A percentile compares a stretch with the other conserved stretches of the same genome.
phyloP scores from a whole-genome alignment of 2,888 invertebrate genomes.

The Lucinisca nassula region DNA sequence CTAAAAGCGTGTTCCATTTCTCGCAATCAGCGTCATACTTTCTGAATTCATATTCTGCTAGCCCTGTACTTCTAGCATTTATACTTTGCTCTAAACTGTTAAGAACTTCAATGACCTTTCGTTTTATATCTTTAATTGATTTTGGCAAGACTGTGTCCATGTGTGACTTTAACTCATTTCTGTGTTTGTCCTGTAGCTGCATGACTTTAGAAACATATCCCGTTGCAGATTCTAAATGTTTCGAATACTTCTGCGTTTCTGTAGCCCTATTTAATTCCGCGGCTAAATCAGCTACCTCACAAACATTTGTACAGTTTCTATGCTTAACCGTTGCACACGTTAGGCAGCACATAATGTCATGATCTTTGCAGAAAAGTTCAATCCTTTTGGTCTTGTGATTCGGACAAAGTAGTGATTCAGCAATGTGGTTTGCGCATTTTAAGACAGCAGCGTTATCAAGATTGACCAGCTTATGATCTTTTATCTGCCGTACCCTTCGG shows the following conservation, averaged over 20 bases:
- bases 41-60: too few species aligned
- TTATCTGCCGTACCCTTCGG: not conserved
- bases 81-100: too few species aligned
- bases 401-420: not conserved
- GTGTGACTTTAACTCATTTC: too few species aligned
- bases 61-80: too few species aligned
- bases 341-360: not conserved
- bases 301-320: not conserved
- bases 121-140: too few species aligned
- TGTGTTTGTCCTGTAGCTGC: too few species aligned
- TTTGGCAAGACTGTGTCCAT: too few species aligned
- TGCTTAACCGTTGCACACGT: not conserved
- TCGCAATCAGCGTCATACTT: too few species aligned
- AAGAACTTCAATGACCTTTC: too few species aligned
- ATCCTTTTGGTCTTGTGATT: not conserved
- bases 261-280: not conserved
- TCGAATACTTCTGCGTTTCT: not conserved
- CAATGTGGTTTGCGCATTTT: not conserved
- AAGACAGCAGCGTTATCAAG: not conserved
- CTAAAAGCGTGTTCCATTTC: too few species aligned
- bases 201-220: too few species aligned
- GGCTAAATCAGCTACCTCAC: not conserved
- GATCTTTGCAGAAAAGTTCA: not conserved
- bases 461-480: not conserved
- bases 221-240: too few species aligned